Conservation (phyloP, 2,113 vertebrate genomes). For the Tyrannus savana region DNA sequence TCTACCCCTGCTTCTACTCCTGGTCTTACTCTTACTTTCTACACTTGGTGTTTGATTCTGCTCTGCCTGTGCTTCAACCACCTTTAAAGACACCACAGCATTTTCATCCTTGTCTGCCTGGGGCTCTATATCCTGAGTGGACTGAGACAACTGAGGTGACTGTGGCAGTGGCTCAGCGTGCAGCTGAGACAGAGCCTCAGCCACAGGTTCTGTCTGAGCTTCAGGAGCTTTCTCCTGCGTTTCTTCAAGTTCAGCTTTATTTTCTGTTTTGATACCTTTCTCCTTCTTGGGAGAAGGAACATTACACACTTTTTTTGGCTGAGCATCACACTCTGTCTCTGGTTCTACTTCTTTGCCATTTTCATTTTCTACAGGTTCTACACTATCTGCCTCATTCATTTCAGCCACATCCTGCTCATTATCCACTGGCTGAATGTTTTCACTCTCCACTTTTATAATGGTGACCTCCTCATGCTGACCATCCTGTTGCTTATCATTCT, state of each 20-base stretch:
- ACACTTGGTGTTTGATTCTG: slow-evolving; percentile 43
- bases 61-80: slow-evolving; percentile 64
- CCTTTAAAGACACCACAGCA: slow-evolving; percentile 58
- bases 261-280: slow-evolving; percentile 63
- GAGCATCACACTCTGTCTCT: slow-evolving; percentile 74
- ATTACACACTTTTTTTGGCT: slow-evolving; percentile 67
- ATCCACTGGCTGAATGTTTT: slow-evolving; percentile 69
- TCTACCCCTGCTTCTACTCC: slow-evolving; percentile 78
- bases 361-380: slow-evolving; percentile 79
- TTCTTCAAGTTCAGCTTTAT: slow-evolving; percentile 71
- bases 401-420: slow-evolving; percentile 77
- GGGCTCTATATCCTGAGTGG: slow-evolving; percentile 68
- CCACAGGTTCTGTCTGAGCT: slow-evolving; percentile 50
- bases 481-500: slow-evolving; percentile 76
- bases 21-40: slow-evolving; percentile 74
- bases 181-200: slow-evolving; percentile 44
- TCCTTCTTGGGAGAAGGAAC: slow-evolving; percentile 73
- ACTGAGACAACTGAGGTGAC: slow-evolving; percentile 67
- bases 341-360: slow-evolving; percentile 74
- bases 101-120: slow-evolving; percentile 73
- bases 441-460: slow-evolving; percentile 69
- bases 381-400: slow-evolving; percentile 70
- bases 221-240: slow-evolving; percentile 71
- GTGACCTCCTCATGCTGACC: slow-evolving; percentile 74
- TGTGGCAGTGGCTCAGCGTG: slow-evolving; percentile 60